Evolutionary conservation across 2,113 vertebrate species (phyloP), one percentile per base, ranked within the genome.

Genomic region (Mus pahari): DNA sequence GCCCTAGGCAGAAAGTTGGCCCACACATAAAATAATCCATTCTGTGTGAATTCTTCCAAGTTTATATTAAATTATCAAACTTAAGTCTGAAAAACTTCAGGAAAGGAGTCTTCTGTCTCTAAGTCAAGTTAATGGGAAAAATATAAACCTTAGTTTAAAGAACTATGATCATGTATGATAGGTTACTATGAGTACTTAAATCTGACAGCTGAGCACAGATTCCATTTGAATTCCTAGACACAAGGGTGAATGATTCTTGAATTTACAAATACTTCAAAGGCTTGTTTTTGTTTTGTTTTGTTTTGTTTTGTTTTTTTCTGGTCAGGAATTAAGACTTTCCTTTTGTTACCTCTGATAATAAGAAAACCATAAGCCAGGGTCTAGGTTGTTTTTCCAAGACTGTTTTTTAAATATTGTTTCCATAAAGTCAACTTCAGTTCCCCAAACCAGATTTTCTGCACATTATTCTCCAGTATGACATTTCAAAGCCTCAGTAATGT

Each of bases 111-210:
- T 79, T 70, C 28, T 48, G 9, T 87, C 45, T n/a, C 33, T 42
- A 70, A 75, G 16, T 81, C n/a, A 81, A 7, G 17, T 79, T 5
- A 60, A 10, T 62, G 7, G 31, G 7, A 62, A 26, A 53, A 81
- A 83, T 92, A 50, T 11, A 71, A 96, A 86, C 22, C 39, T 92
- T 42, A 75, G 5, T 64, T 94, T 95, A 22, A 24, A 97, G 26
- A 89, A 70, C 53, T 58, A 3, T 86, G 62, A 12, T 16, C 42
- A 64, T 31, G 4, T 58, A 42, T 53, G 22, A 88, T 24, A 91
- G 39, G 22, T 92, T 73, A 88, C 13, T 55, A 66, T 45, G 17
- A 93, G 14, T 66, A 70, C 0, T 78, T 20, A 91, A 55, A 74
- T 48, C 12, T 24, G 26, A 45, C 22, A 48, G n/a, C n/a, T 36